Conservation (phyloP, 2,888 invertebrate species). For the Nephrotoma flavescens region DNA sequence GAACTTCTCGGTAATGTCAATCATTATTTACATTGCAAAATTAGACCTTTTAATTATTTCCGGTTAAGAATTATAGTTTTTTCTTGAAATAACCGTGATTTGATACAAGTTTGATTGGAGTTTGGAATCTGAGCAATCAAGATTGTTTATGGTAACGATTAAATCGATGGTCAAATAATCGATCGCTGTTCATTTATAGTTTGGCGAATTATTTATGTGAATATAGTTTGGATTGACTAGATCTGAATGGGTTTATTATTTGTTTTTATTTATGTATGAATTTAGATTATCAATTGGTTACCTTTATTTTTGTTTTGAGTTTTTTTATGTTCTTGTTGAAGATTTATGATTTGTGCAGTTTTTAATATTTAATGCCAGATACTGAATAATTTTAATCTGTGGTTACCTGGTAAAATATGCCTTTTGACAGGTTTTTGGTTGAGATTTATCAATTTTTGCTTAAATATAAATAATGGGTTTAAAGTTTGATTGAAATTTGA, state of each 20-base stretch:
- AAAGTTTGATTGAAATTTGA: not conserved
- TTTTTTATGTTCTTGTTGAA: not conserved
- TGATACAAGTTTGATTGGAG: not conserved
- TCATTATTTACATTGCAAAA: too few species aligned
- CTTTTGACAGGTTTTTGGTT: not conserved
- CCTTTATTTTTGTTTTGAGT: not conserved
- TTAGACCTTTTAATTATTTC: too few species aligned
- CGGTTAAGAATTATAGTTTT: too few species aligned
- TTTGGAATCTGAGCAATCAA: too few species aligned
- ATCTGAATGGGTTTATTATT: not conserved
- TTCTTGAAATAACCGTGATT: not conserved
- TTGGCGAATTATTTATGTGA: too few species aligned
- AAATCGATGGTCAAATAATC: too few species aligned
- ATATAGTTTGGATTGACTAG: not conserved
- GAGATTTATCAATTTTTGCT: not conserved
- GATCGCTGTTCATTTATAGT: too few species aligned
- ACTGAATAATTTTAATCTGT: not conserved
- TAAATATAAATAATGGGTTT: not conserved
- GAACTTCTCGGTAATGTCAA: too few species aligned
- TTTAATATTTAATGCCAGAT: not conserved
- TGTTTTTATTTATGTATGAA: not conserved
- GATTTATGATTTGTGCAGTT: not conserved
- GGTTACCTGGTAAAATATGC: not conserved
- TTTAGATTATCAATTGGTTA: not conserved
- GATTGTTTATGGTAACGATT: too few species aligned